Evolutionary conservation across 2,797 vertebrate genomes (phyloP), one percentile per base, ranked within the genome.

Genomic region (Tenualosa ilisha): DNA sequence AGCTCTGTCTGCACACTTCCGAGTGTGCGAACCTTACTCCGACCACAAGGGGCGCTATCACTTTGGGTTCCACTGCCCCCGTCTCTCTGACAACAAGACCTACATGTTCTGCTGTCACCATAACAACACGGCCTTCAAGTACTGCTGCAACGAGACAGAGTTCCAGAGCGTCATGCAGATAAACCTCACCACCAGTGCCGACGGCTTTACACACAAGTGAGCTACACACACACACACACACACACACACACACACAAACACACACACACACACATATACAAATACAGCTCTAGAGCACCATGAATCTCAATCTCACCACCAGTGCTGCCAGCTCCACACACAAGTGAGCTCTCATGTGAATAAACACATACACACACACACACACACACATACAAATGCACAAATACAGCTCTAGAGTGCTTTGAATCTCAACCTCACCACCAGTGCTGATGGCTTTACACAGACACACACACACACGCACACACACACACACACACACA

Each of bases 111-210:
- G 98, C 96, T 99, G 98, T 94, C 95, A 98, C 94, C 98, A 97
- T 94, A 99, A 99, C 96, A 97, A 98, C 96, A 98, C 98, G 0
- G 96, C 97, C 82, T 99, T 99, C 94, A 99, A 99, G 92, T 99
- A 99, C 93, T 99, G 98, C 96, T 99, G 98, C 96, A 99, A 99
- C 94, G 98, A 99, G 95, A 98, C 97, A 0, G 98, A 98, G 93
- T 99, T 99, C 93, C 98, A 98, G 95, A 94, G 95, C 85, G 96
- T 99, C 93, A 99, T 98, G 97, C 98, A 98, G 94, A 92, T 97
- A 88, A 99, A 99, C 94, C 93, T 99, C 0, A 96, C 94, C 0
- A 96, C 94, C 85, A 92, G 91, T 83, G 89, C 97, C 43, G 97
- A 99, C 81, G 96, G 97, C 91, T 98, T 97, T 88, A 93, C 94